Conservation (phyloP, 2,888 invertebrate genomes). For the Tenthredo livida region DNA sequence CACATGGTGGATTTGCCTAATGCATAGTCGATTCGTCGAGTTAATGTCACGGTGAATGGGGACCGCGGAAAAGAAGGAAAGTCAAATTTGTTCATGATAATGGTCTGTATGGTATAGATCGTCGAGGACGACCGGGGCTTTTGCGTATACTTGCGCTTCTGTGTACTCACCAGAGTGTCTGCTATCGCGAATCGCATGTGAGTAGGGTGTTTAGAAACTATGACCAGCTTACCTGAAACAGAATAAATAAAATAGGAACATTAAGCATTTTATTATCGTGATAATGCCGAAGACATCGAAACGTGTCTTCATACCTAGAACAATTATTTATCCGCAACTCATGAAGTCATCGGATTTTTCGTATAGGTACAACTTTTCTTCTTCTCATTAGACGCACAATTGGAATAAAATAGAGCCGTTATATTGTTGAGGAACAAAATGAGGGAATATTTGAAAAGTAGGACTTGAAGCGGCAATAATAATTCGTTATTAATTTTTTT, state of each 20-base stretch:
- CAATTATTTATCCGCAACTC: not conserved
- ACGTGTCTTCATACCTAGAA: not conserved
- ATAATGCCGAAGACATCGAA: not conserved
- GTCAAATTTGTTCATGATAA: conserved; percentile 76
- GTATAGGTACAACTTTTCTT: not conserved
- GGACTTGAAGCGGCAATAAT: not conserved
- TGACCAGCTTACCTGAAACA: conserved; percentile 62
- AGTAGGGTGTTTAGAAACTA: not conserved
- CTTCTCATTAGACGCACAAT: not conserved
- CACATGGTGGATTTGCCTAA: conserved; percentile 64
- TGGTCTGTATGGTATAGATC: conserved; percentile 62
- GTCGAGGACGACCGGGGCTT: conserved; percentile 16
- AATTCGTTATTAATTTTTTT: not conserved
- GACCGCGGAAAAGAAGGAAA: conserved; percentile 61
- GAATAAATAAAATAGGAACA: conserved; percentile 49
- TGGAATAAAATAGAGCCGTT: not conserved
- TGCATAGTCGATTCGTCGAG: conserved; percentile 71
- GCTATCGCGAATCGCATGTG: not conserved
- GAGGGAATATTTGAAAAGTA: not conserved
- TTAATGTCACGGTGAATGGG: conserved; percentile 49
- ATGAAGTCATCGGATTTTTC: not conserved
- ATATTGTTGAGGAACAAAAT: not conserved
- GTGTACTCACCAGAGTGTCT: conserved; percentile 63
- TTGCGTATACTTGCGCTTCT: conserved; percentile 46
- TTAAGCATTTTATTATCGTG: not conserved